Evolutionary conservation across 2,797 vertebrate genomes (phyloP), one percentile per base, ranked within the genome.

Genomic region (Zenarchopterus dispar): DNA sequence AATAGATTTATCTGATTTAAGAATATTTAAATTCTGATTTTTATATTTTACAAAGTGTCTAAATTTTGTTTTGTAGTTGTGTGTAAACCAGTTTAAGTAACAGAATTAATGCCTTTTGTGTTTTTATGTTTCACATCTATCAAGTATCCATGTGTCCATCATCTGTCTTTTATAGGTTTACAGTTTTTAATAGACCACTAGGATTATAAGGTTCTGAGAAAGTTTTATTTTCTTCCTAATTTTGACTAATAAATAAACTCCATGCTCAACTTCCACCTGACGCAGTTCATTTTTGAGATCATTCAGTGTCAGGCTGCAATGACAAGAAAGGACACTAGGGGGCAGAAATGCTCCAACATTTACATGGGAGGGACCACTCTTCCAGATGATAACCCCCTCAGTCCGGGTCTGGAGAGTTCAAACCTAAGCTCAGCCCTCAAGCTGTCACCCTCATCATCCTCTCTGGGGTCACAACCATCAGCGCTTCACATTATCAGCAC

Each of bases 341-440:
- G 88, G 86, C 19, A 71, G 64, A 76, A 45, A 73, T 80, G 84
- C 77, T 85, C 78, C 81, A 80, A 67, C 64, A 28, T 52, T 63
- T 54, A 78, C 18, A 21, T 0, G 50, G 31, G 49, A 4, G 56
- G 58, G 49, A 49, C 24, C 23, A 26, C 68, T 69, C 8, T 28
- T 36, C 5, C 52, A 67, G 68, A 70, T 80, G 19, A 75, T 71
- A 49, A 18, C 48, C 57, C 28, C 24, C 55, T 80, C 45, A 19
- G 9, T 73, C 61, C 23, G 23, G 6, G 17, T 65, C 61, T 77
- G 48, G 17, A 67, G 41, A 54, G 45, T 56, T 66, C 63, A 60
- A 61, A 71, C 60, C 55, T 31, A 48, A 56, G 15, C 65, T 53
- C 21, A 75, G 26, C 17, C 62, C 18, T 17, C 22, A 8, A 54